phyloP scores from a whole-genome alignment of 2,113 vertebrate genomes.

The Columba janthina region DNA sequence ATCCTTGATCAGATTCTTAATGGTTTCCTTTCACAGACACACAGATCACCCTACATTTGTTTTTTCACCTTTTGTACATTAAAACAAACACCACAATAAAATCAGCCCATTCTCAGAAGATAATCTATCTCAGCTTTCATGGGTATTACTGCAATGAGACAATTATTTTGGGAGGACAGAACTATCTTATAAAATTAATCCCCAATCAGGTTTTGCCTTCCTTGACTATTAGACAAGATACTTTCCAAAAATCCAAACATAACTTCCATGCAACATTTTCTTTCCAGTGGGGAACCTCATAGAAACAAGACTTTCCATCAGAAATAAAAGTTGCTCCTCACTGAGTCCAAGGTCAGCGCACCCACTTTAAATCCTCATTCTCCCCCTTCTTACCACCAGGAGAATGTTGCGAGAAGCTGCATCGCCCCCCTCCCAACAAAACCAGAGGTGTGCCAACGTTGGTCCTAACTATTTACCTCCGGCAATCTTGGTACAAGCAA shows the following conservation, averaged over 20 bases:
- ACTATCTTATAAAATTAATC: neutral
- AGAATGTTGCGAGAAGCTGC: fast-evolving
- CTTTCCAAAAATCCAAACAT: neutral
- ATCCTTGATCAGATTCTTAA: neutral
- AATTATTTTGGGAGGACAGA: neutral
- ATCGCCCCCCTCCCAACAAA: neutral
- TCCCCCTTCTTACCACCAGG: neutral
- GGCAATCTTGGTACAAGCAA: neutral
- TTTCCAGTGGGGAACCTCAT: neutral
- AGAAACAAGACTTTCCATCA: neutral
- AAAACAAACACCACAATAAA: neutral
- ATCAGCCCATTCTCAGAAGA: neutral
- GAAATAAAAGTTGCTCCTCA: neutral
- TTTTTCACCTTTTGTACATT: neutral
- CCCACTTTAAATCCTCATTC: neutral
- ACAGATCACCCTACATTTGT: neutral
- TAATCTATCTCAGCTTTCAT: neutral
- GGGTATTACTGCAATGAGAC: neutral
- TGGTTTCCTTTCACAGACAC: neutral
- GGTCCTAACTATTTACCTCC: neutral
- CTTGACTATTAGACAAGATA: neutral
- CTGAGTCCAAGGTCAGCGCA: neutral
- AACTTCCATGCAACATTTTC: neutral
- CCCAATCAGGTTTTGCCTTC: neutral
- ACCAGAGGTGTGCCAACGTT: neutral